Percentiles rank a stretch among this genome's conserved stretches.
Conservation (phyloP, 2,113 vertebrate genomes). For the Leucoraja erinaceus region DNA sequence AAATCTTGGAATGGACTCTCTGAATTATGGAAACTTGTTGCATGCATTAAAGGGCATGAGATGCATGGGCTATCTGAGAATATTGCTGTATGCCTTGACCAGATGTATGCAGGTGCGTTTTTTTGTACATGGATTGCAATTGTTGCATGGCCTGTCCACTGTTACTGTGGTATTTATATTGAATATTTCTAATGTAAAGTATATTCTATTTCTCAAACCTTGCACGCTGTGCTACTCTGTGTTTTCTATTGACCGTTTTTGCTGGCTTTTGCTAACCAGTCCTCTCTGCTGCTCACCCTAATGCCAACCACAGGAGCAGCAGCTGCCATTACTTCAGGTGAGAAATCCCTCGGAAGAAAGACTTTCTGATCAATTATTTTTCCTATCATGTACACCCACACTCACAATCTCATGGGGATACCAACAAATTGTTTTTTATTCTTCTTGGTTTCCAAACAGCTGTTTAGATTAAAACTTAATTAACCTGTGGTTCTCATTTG, state of each 20-base stretch:
- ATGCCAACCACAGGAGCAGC: constrained; percentile 38
- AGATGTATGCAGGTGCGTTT: not conserved
- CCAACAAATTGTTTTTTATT: not conserved
- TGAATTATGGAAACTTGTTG: constrained; percentile 13
- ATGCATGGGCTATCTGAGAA: not conserved
- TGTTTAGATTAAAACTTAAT: not conserved
- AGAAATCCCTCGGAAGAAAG: not conserved
- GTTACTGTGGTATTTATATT: not conserved
- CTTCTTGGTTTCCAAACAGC: too few species aligned
- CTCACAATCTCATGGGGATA: not conserved
- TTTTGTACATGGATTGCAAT: not conserved
- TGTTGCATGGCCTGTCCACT: not conserved
- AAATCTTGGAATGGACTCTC: not conserved
- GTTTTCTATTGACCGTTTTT: not conserved
- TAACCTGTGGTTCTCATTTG: not conserved
- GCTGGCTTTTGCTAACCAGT: constrained; percentile 29
- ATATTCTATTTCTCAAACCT: not conserved
- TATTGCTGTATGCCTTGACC: not conserved
- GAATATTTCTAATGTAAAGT: not conserved
- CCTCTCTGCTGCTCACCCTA: constrained; percentile 31
- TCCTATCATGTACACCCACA: not conserved
- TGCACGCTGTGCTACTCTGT: not conserved
- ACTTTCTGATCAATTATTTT: not conserved
- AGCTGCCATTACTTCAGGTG: constrained; percentile 27
- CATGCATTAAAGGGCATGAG: not conserved